These are phyloP conservation scores for Leucopternis melanops DNA, from an alignment of 2,113 vertebrate genomes.

Conservation along the genomic window DNA sequence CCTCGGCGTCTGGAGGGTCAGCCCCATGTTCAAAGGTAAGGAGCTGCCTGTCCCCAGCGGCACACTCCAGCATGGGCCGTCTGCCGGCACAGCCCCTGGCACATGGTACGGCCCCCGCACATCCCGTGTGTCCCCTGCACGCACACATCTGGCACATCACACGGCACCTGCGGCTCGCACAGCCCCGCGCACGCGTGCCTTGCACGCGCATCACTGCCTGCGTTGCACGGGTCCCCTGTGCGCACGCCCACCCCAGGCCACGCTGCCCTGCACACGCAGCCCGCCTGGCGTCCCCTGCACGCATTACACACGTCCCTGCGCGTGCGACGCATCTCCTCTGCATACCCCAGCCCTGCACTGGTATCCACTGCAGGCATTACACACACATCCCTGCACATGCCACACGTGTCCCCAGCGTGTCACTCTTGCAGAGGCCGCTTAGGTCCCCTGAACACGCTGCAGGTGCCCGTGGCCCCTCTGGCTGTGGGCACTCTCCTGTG, in stretches of 20 bases:
- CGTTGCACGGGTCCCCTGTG: neutral
- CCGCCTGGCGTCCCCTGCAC: neutral
- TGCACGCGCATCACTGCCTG: fast-evolving
- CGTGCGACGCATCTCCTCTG: fast-evolving
- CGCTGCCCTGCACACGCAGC: neutral
- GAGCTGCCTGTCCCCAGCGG: neutral
- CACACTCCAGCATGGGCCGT: fast-evolving
- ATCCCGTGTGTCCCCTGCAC: neutral
- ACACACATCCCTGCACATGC: neutral
- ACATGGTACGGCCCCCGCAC: fast-evolving
- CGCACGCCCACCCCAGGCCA: neutral
- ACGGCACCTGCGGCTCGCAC: fast-evolving
- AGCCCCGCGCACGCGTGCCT: neutral
- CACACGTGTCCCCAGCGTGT: fast-evolving
- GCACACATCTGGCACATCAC: neutral
- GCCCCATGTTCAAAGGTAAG: slow-evolving; percentile 99
- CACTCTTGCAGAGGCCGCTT: neutral
- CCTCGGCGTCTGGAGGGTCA: slow-evolving; percentile 96
- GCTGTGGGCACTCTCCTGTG: neutral
- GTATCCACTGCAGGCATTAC: neutral
- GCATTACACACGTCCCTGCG: fast-evolving
- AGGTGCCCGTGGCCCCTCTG: fast-evolving
- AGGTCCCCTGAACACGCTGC: neutral
- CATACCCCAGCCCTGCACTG: neutral
- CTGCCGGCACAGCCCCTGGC: fast-evolving